phyloP scores from a whole-genome alignment of 2,888 invertebrate species.

The Cremastobaeus sp. region DNA sequence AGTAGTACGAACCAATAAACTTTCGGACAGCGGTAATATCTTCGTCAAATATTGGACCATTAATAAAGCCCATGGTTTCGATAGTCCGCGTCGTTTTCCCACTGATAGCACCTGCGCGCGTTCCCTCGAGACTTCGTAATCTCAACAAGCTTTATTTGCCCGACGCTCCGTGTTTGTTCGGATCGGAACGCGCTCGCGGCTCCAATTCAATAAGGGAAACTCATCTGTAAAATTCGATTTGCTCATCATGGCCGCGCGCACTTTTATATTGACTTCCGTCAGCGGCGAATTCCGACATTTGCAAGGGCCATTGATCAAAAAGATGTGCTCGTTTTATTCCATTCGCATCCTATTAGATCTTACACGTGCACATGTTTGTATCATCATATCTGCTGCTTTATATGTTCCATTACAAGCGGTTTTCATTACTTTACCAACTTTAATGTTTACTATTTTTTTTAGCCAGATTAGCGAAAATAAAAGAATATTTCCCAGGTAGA shows the following conservation, averaged over 20 bases:
- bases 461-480: no score
- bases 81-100: conserved; percentile 67
- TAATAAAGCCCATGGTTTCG: conserved; percentile 76
- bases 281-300: conserved; percentile 28
- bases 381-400: no score
- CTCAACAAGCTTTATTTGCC: conserved; percentile 77
- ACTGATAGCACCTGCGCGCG: conserved; percentile 66
- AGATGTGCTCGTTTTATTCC: conserved; percentile 14
- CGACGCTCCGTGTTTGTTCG: conserved; percentile 65
- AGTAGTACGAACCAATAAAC: conserved; percentile 67
- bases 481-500: no score
- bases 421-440: no score
- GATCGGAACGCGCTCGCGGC: conserved; percentile 54
- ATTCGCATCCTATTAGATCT: neutral
- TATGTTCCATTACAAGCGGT: no score
- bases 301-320: conserved; percentile 43
- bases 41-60: conserved; percentile 78
- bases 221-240: conserved; percentile 78
- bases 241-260: conserved; percentile 51
- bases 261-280: conserved; percentile 42
- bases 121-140: conserved; percentile 75
- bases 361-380: neutral
- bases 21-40: conserved; percentile 72
- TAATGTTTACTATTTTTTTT: no score
- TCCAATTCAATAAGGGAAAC: conserved; percentile 76